Base-by-base conservation (phyloP, 2,797 vertebrate genomes). In the Protosalanx chinensis region DNA sequence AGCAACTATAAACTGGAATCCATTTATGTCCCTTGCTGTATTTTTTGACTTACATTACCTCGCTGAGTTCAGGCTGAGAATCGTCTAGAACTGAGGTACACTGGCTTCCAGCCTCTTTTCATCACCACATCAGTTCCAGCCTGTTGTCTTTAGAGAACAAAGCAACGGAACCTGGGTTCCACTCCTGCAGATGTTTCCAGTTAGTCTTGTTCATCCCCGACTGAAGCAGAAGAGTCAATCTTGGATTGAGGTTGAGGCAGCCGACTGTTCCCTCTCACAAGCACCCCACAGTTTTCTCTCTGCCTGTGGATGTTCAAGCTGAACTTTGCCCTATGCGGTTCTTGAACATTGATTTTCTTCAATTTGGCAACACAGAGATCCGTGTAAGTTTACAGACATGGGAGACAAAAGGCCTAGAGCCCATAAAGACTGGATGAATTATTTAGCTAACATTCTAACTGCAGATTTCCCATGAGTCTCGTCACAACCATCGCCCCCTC, bases 291-390 rank as follows among this genome's bases (percentile, higher is more conserved):
- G 58, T 37, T 35, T 62, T 66, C 41, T 33, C 35, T 32, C 37
- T 16, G 10, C 71, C 57, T 27, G 0, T 12, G 70, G 65, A 68
- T 12, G 46, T 64, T 72, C 53, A 68, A 67, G 62, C 67, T 33
- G 62, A 72, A 76, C 57, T 67, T 69, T 18, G 46, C 37, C 56
- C 70, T 69, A 37, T 59, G 46, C 18, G 35, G 18, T 30, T 53
- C 32, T 49, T 59, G 61, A 69, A 58, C 65, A 74, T 72, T 59
- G 66, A 78, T 72, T 70, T 69, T 30, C 51, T 59, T 53, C 53
- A 71, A 71, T 75, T 75, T 70, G 62, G 62, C n/a, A 16, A 72
- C 15, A 15, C 70, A 66, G 57, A 68, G 68, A 71, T 65, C 56
- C 68, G 56, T 68, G 33, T 66, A 56, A 49, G 62, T 78, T 62